A percentile compares a stretch with the other conserved stretches of the same genome.
phyloP scores from a whole-genome alignment of 2,888 invertebrate genomes.

The Uloborus plumipes region DNA sequence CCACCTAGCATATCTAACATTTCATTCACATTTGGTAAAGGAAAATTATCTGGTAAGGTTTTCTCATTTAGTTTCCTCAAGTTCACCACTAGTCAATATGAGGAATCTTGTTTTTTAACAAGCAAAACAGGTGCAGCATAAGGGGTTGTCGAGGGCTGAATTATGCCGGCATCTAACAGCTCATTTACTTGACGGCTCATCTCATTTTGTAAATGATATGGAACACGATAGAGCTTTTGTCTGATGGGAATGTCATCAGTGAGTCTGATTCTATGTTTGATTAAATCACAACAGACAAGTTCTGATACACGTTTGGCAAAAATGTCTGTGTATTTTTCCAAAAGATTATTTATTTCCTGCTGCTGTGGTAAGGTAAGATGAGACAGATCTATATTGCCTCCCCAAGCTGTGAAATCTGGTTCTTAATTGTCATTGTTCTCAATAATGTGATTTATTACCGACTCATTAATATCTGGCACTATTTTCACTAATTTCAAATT shows the following conservation, averaged over 20 bases:
- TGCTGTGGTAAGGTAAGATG: too few relatives aligned
- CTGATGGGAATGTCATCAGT: background rate
- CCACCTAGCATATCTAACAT: background rate
- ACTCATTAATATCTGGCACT: too few relatives aligned
- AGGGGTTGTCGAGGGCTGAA: background rate
- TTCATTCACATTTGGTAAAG: background rate
- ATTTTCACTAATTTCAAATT: too few relatives aligned
- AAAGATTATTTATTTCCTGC: background rate
- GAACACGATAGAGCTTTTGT: background rate
- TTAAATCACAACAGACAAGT: background rate
- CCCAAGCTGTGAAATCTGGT: background rate
- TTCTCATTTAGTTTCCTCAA: slow-evolving; percentile 12
- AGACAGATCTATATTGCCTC: background rate
- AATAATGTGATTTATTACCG: too few relatives aligned
- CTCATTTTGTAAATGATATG: background rate
- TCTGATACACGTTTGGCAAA: background rate
- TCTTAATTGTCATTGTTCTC: too few relatives aligned
- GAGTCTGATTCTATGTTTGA: background rate
- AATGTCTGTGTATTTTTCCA: slow-evolving; percentile 6
- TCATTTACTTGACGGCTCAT: background rate
- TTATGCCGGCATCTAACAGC: background rate
- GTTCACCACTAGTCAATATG: background rate
- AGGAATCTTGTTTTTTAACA: background rate
- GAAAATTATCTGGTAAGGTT: background rate
- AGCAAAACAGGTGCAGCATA: background rate